Base-by-base conservation (phyloP, 2,888 invertebrate genomes). In the Priocnemis perturbator region DNA sequence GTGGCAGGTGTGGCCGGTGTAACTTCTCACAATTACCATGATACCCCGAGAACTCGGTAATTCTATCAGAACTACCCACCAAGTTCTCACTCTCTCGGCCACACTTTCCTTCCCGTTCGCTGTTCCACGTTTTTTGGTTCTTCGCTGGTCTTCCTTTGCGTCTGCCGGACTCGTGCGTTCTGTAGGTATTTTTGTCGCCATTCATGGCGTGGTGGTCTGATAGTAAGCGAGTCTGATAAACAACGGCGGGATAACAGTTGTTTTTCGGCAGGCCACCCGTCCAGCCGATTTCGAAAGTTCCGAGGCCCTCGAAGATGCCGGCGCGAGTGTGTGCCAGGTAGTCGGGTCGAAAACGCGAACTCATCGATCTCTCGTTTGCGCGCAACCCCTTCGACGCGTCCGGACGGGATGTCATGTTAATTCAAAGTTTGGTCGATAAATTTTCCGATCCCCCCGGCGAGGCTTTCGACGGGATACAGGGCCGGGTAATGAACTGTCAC, bases 21-120 rank as follows among this genome's bases (percentile, higher is more conserved):
- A 86, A 85, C 85, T 86, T 84, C 78, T 84, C 76, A 77, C 82
- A 83, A 84, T 83, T 85, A 85, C 81, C 81, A 77, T 81, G 84
- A 84, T 84, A 85, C 81, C 81, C 77, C 64, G 52, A 15, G 63
- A 61, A 60, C 71, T 44, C 63, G 61, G 71, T 81, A 79, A 83
- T 81, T 81, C 77, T 74, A 82, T 78, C 76, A 73, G 71, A 79
- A 79, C 74, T 78, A 72, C 70, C 64, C 63, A 62, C 71, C 73
- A 78, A 79, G 76, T 78, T 82, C 71, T 59, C 50, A 3, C 17
- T 37, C n/a, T n/a, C 44, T 4, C 1, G 5, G 4, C 19, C n/a
- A 7, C 50, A 14, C 0, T n/a, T n/a, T 19, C 9, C 50, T 50
- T 50, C 50, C 17, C n/a, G 14, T 11, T 47, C 47, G 4, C 3